Base-by-base conservation (phyloP, 2,113 vertebrate species). In the Myxocyprinus asiaticus region DNA sequence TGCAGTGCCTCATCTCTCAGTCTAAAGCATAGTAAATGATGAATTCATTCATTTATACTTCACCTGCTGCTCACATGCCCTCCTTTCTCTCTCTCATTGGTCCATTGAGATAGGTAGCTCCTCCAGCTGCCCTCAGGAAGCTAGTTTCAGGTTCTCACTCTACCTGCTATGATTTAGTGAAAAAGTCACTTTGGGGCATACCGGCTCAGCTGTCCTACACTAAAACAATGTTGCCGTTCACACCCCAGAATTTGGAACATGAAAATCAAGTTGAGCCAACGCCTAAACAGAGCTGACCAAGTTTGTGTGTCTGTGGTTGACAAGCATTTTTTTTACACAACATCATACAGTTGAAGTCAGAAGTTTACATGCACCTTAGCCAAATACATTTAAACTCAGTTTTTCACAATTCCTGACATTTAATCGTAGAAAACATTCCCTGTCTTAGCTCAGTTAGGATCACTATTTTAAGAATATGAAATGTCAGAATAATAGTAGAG, bases 21-120 rank as follows among this genome's bases (percentile, higher is more conserved):
- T 11, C 61, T 61, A 65, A 53, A 78, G 33, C 47, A 70, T 15
- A 55, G 45, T 12, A 9, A 77, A 55, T 58, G 65, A 45, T 53
- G 67, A 15, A 43, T 47, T 45, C 2, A 2, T 66, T 61, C 33
- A 71, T 48, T 76, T 73, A 75, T 78, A 48, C 44, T 70, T 81
- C 50, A 67, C 70, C 70, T 69, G 61, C 53, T 5, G 14, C 69
- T 45, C 58, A 45, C 50, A 66, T 7, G 44, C 75, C 68, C 80
- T 59, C 58, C 76, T 33, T 33, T 33, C 15, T 45, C 42, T 45
- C 5, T 55, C 63, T 78, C 8, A 81, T 76, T 79, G 79, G 79
- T 70, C 44, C 44, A 22, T 7, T 55, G 67, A 45, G 15, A 43
- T 22, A 53, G 9, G 55, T 7, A 63, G 22, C 22, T 33, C 22